Percentiles rank a stretch among this genome's conserved stretches.
Conservation (phyloP, 2,888 invertebrate species). For the Apotomis capreana region DNA sequence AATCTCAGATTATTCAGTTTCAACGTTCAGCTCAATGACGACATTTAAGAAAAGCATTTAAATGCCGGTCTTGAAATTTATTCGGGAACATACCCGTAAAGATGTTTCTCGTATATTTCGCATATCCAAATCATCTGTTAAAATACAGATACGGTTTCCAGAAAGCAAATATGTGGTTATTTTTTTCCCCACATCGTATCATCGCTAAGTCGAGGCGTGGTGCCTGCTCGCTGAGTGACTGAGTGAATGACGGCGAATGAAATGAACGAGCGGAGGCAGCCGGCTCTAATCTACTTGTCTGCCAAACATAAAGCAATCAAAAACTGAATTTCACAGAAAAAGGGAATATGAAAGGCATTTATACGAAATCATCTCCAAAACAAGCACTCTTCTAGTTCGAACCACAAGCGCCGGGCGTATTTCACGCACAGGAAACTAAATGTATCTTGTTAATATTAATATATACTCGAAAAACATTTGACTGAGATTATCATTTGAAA, state of each 20-base stretch:
- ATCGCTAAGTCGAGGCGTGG: not conserved
- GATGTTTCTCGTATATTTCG: no score
- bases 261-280: slow-evolving; percentile 2
- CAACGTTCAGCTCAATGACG: no score
- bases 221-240: not conserved
- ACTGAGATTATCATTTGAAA: no score
- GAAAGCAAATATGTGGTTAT: not conserved
- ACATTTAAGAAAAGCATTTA: no score
- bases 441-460: no score
- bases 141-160: not conserved
- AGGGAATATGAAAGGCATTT: slow-evolving; percentile 42
- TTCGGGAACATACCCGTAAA: no score
- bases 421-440: not conserved
- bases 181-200: not conserved
- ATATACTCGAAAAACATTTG: no score
- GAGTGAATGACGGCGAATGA: not conserved
- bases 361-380: slow-evolving; percentile 41
- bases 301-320: slow-evolving; percentile 43
- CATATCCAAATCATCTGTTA: not conserved
- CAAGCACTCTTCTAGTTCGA: slow-evolving; percentile 20
- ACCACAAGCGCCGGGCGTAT: not conserved
- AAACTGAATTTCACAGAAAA: slow-evolving; percentile 42
- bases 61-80: no score
- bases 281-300: slow-evolving; percentile 39
- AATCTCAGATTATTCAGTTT: no score